Conservation (phyloP, 2,888 invertebrate species). For the Callyntrura sp. region DNA sequence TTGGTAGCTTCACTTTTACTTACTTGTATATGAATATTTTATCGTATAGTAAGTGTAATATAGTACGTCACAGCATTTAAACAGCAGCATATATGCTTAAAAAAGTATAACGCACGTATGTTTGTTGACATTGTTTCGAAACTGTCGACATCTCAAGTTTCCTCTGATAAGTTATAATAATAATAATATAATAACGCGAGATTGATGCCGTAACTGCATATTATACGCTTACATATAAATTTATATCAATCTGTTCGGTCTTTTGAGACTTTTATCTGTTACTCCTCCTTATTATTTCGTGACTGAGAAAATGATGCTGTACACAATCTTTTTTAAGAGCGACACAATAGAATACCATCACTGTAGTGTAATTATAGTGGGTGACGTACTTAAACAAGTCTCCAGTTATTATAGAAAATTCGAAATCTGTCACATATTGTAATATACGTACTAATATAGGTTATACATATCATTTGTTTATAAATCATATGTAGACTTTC, state of each 20-base stretch:
- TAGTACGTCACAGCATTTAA: constrained; percentile 15
- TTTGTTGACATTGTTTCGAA: neutral
- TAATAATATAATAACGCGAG: neutral
- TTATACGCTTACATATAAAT: too few relatives aligned
- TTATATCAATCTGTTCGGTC: neutral
- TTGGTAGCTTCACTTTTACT: too few relatives aligned
- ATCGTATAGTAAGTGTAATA: neutral
- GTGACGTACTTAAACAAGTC: constrained; percentile 4
- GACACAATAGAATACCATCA: neutral
- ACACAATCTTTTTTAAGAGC: neutral
- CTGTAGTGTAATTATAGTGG: neutral
- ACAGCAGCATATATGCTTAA: neutral
- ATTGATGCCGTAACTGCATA: too few relatives aligned
- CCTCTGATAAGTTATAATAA: neutral
- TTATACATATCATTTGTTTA: neutral
- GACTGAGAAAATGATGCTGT: neutral
- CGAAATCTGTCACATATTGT: neutral
- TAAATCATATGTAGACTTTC: neutral
- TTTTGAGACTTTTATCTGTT: constrained; percentile 9
- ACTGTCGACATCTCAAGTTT: neutral
- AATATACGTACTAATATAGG: neutral
- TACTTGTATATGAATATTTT: too few relatives aligned
- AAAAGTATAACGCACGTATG: neutral
- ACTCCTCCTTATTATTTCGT: neutral
- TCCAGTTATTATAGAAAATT: constrained; percentile 44